Percentiles rank a stretch among this genome's conserved stretches.
These are phyloP conservation scores for Trachurus trachurus DNA, from an alignment of 2,797 vertebrate species.

Conservation along the genomic window DNA sequence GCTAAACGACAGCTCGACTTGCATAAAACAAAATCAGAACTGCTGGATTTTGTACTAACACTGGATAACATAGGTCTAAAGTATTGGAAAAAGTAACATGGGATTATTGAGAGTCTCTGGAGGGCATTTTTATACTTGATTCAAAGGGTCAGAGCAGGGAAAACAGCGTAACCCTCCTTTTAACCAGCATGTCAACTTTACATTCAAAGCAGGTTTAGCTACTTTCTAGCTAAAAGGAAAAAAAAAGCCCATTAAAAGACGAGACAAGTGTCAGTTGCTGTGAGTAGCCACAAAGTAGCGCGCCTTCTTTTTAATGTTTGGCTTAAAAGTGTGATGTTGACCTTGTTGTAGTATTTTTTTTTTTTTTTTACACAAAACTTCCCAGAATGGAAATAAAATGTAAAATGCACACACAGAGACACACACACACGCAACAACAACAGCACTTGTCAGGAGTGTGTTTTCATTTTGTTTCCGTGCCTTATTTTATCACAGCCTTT, in stretches of 20 bases:
- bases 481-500: conserved; percentile 57
- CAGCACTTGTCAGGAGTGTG: conserved; percentile 25
- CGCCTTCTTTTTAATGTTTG: conserved; percentile 22
- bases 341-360: conserved; percentile 33
- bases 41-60: conserved; percentile 72
- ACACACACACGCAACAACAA: background rate
- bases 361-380: conserved; percentile 46
- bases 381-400: conserved; percentile 43
- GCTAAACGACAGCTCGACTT: conserved; percentile 30
- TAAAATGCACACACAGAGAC: conserved; percentile 6
- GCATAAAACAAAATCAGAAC: conserved; percentile 24
- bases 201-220: conserved; percentile 19
- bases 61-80: conserved; percentile 58
- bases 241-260: conserved; percentile 1
- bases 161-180: conserved; percentile 42
- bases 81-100: conserved; percentile 21
- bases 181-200: conserved; percentile 40
- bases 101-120: conserved; percentile 12
- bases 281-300: conserved; percentile 28
- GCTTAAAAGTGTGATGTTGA: conserved; percentile 10
- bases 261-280: background rate
- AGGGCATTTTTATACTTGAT: conserved; percentile 51
- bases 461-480: conserved; percentile 51
- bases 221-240: conserved; percentile 11
- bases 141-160: conserved; percentile 42